Evolutionary conservation across 2,113 vertebrate genomes (phyloP), one percentile per base, ranked within the genome.

Genomic region (Pteropus alecto): DNA sequence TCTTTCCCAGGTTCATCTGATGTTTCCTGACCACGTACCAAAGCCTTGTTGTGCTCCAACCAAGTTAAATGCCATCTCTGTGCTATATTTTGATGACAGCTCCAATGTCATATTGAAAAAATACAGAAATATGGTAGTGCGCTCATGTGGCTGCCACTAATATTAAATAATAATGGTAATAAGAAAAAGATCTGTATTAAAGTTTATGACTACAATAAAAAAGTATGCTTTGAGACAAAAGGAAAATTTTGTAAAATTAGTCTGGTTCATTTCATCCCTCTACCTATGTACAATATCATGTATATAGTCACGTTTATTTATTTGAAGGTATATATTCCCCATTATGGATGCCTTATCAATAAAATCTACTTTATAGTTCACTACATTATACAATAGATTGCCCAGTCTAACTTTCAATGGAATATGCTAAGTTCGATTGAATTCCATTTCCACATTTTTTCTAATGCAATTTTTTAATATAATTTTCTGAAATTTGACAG

Each of bases 91-190:
- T 98, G 99, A 99, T 95, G 99, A 99, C 98, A 99, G 99, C 98
- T 99, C 99, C 95, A 99, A 99, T 58, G 99, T 99, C 85, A 99
- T 99, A 98, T 98, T 99, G 98, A 99, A 99, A 98, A 99, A 99
- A 98, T 99, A 99, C 93, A 99, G 99, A 98, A 99, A 99, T 97
- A 99, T 99, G 99, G 99, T 99, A 30, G 99, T 99, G 41, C 99
- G 99, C 92, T 99, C 99, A 54, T 99, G 99, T 97, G 99, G 99
- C 78, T 99, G 99, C 98, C 99, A 99, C 98, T 99, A 99, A 96
- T 87, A 97, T 87, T 90, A 92, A 95, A 89, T 79, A 46, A 70
- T 74, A 95, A 58, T n/a, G 38, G 56, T 13, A 79, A n/a, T 51
- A 88, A 93, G 77, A 78, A 96, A 83, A 96, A 78, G 86, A 97